Evolutionary conservation across 2,113 vertebrate species (phyloP), one percentile per base, ranked within the genome.

Genomic region (Colius striatus): DNA sequence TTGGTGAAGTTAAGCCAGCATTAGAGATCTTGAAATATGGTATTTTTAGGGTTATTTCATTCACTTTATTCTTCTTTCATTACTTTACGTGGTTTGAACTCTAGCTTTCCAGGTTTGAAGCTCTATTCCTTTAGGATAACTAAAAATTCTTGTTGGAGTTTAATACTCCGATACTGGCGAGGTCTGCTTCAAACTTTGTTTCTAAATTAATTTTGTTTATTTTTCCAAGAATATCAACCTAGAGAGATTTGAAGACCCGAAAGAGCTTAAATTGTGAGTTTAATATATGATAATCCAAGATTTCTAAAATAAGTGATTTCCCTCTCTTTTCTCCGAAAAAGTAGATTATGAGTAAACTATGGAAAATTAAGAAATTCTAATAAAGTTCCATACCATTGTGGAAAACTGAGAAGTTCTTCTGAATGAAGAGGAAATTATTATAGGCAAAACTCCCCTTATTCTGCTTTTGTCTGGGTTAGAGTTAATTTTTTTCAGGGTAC

Each of bases 391-490:
- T 5, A 32, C 2, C 13, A 55, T 23, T 23, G 7, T 27, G 19
- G 13, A 79, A 68, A 83, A 50, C 9, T 13, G 5, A 0, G 36
- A 61, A 32, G 16, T 32, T 80, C 7, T 15, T 27, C 18, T 36
- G 2, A 93, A 84, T 26, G 11, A 76, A 29, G 36, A 88, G 32
- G 16, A 62, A 84, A 83, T 13, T 30, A 54, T 50, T 55, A 27
- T 4, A 47, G 11, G 36, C 4, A 38, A 66, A 80, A 68, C 22
- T 3, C 1, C 0, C 8, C n/a, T n/a, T 13, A 0, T 50, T 85
- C 30, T 63, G 20, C 20, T 78, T 91, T 77, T 55, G 32, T 0
- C 11, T 70, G 21, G 13, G 3, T 1, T n/a, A 38, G 8, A 73
- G 48, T 36, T 48, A 25, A 23, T 77, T 84, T 77, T 50, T 10